Base-by-base conservation (phyloP, 2,797 vertebrate species). In the Prunella strophiata region DNA sequence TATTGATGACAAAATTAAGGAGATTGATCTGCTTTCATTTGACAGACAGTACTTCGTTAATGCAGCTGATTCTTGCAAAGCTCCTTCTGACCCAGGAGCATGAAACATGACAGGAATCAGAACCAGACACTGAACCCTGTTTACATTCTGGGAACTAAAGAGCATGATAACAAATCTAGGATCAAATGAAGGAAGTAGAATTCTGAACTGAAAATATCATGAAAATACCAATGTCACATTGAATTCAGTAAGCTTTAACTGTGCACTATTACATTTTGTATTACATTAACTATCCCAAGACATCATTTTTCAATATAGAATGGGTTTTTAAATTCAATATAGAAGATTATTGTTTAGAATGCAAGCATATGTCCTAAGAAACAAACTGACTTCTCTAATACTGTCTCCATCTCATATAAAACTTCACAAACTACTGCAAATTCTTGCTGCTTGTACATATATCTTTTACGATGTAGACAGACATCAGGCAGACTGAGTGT, bases 11-110 rank as follows among this genome's bases (percentile, higher is more conserved):
- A 45, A 71, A 74, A 29, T 42, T 51, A 83, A 75, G 47, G 30
- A 89, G n/a, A 75, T 32, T 68, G 85, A 93, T 91, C 50, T 75
- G 32, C 50, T 85, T 94, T 88, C 55, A 66, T 70, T 74, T 77
- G 67, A 83, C 29, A 83, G 76, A 48, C n/a, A 67, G 36, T 10
- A 57, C n/a, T 43, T 82, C 30, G 54, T 47, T 72, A 48, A 92
- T 7, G n/a, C 36, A 86, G 51, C 6, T 70, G 47, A 85, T 58
- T 54, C 30, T 54, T 65, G 36, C 22, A 80, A 48, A 80, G 55
- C 19, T 88, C 19, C 18, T 92, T 83, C 65, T 90, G 68, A 87
- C 62, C 55, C 79, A 62, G 16, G 15, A 91, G 63, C 30, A 47
- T n/a, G 21, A 76, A 38, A 90, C 47, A 48, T 5, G 32, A 93